Evolutionary conservation across 2,888 invertebrate species (phyloP).

Genomic region (Dromius quadrimaculatus): DNA sequence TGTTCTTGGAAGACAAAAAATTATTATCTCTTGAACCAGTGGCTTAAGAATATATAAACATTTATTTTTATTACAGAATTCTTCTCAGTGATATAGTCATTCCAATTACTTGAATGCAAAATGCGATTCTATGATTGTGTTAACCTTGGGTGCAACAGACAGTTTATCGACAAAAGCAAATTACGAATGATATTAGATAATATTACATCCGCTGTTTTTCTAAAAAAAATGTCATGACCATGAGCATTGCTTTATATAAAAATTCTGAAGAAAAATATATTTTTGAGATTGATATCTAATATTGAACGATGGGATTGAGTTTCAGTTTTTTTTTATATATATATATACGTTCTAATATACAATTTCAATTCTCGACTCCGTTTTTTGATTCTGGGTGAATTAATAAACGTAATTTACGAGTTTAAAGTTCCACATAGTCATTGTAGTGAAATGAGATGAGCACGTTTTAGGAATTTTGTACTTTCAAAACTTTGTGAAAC

Average conservation of each 20-base stretch:
- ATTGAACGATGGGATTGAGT: background rate
- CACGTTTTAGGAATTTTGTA: background rate
- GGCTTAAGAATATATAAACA: no score
- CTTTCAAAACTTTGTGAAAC: background rate
- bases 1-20: no score
- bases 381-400: background rate
- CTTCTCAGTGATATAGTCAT: constrained; percentile 7
- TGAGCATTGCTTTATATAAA: background rate
- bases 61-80: no score
- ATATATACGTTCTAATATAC: no score
- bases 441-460: background rate
- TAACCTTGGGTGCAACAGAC: constrained; percentile 18
- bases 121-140: constrained; percentile 14
- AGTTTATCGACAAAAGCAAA: constrained; percentile 29
- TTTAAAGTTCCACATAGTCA: background rate
- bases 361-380: no score
- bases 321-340: background rate
- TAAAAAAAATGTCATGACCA: constrained; percentile 42
- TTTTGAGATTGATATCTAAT: background rate
- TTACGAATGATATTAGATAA: constrained; percentile 44
- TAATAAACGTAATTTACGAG: background rate
- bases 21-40: no score
- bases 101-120: background rate
- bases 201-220: constrained; percentile 40
- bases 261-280: background rate